Evolutionary conservation across 2,888 invertebrate genomes (phyloP).

Genomic region (Tiliacea citrago): DNA sequence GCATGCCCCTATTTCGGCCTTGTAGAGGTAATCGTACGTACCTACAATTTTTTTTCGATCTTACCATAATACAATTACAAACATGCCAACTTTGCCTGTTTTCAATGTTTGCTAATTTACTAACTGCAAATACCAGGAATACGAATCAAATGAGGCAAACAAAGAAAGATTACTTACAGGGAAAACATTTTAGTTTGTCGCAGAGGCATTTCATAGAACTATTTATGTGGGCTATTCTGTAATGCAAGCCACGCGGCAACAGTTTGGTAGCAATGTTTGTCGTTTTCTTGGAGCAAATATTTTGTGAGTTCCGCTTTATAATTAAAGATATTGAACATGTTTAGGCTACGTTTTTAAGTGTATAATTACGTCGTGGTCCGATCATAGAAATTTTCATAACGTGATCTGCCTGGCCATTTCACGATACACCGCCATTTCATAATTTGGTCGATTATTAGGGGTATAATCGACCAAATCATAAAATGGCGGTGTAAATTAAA

Average conservation of each 20-base stretch:
- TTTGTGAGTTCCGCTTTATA: constrained; percentile 7
- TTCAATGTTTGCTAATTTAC: constrained; percentile 60
- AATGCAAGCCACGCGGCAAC: constrained; percentile 24
- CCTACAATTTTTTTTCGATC: neutral
- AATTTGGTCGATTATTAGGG: no score
- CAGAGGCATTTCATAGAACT: constrained; percentile 50
- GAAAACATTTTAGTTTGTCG: constrained; percentile 61
- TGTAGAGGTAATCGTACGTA: neutral
- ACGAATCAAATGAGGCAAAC: constrained; percentile 60
- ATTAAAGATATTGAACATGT: neutral
- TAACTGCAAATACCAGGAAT: constrained; percentile 60
- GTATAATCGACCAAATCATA: no score
- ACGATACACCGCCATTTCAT: no score
- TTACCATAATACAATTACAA: constrained; percentile 3
- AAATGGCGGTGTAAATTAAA: no score
- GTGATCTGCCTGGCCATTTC: no score
- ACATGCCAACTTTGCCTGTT: constrained; percentile 40
- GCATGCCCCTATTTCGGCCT: neutral
- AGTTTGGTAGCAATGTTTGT: constrained; percentile 15
- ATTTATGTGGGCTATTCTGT: constrained; percentile 45
- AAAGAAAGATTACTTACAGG: constrained; percentile 64
- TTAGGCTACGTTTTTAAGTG: no score
- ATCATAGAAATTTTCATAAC: no score
- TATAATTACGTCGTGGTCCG: no score
- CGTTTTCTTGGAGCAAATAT: constrained; percentile 38